A percentile compares a stretch with the other conserved stretches of the same genome.
Conservation (phyloP, 2,113 vertebrate species). For the Thermophis baileyi region DNA sequence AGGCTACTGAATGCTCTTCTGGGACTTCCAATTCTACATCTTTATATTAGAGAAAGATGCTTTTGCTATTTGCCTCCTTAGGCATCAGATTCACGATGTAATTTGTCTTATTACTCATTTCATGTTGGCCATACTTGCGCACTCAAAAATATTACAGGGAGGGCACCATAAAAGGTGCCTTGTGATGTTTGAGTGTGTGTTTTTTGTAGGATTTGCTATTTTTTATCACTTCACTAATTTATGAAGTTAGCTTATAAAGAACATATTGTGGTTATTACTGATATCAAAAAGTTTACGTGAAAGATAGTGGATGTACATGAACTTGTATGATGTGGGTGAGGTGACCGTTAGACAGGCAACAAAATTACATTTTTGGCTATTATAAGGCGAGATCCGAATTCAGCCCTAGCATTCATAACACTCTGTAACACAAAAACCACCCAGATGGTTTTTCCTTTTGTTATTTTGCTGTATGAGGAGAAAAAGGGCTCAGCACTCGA, state of each 20-base stretch:
- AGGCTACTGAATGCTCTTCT: background rate
- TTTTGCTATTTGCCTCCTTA: background rate
- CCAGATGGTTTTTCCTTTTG: background rate
- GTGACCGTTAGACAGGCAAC: background rate
- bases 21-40: background rate
- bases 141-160: background rate
- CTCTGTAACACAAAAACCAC: background rate
- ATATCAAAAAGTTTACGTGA: background rate
- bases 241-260: background rate
- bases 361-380: background rate
- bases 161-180: background rate
- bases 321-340: background rate
- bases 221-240: background rate
- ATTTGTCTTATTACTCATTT: background rate
- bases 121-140: background rate
- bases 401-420: background rate
- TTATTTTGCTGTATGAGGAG: background rate
- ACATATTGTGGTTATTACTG: background rate
- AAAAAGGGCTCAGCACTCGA: background rate
- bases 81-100: background rate
- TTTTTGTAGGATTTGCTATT: background rate
- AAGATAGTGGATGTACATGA: background rate
- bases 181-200: background rate
- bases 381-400: background rate
- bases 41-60: background rate